phyloP scores from a whole-genome alignment of 2,113 vertebrate genomes.

The Spilogale gracilis region DNA sequence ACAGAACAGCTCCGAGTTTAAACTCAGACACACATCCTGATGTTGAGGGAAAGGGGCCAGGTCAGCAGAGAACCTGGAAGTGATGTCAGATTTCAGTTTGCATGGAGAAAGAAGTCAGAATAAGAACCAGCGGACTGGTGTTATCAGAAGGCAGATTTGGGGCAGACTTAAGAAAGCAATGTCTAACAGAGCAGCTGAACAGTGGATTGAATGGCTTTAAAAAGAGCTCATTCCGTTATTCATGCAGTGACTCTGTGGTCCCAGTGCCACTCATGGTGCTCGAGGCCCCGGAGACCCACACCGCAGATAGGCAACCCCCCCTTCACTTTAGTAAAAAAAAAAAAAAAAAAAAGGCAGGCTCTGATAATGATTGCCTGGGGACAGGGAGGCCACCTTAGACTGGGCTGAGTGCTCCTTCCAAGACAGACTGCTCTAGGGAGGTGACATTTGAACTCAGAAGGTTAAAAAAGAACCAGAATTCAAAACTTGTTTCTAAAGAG shows the following conservation, averaged over 20 bases:
- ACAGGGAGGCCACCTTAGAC: fast-evolving
- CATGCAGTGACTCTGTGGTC: neutral
- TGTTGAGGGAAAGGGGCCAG: constrained; percentile 16
- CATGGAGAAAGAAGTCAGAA: neutral
- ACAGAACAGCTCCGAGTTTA: neutral
- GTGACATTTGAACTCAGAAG: neutral
- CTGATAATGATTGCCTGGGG: neutral
- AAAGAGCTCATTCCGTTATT: neutral
- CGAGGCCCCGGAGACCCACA: neutral
- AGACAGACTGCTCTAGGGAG: neutral
- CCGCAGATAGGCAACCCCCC: neutral
- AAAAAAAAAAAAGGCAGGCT: neutral
- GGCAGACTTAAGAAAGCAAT: neutral
- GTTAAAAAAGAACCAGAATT: neutral
- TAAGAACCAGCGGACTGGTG: neutral
- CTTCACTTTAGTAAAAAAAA: neutral
- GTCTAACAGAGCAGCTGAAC: neutral
- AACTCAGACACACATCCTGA: neutral
- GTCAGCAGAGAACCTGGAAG: constrained; percentile 11
- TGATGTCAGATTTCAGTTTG: constrained; percentile 22
- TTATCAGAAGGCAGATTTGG: constrained; percentile 23
- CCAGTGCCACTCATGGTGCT: neutral
- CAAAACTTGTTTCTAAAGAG: neutral
- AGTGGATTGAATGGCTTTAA: neutral
- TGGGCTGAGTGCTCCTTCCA: neutral